phyloP scores from a whole-genome alignment of 2,113 vertebrate species.

The Cyphomyrus plagiostoma region DNA sequence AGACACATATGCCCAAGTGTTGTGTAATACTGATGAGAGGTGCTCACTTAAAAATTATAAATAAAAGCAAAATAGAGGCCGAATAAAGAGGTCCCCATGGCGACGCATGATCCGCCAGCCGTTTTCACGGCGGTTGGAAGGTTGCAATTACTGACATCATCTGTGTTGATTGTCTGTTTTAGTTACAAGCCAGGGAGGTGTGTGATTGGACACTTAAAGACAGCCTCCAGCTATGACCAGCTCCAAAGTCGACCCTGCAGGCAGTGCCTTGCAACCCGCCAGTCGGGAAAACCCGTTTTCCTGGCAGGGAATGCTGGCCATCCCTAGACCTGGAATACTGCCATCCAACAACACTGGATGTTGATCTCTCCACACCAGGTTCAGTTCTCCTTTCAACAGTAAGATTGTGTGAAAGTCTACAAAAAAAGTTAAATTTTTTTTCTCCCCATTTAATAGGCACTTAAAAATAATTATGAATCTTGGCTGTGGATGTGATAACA shows the following conservation, averaged over 20 bases:
- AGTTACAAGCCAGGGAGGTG: constrained; percentile 46
- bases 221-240: constrained; percentile 40
- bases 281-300: not conserved
- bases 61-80: constrained; percentile 30
- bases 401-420: not conserved
- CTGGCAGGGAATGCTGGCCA: not conserved
- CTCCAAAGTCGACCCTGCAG: constrained; percentile 34
- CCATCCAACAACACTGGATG: not conserved
- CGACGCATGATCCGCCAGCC: constrained; percentile 46
- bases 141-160: constrained; percentile 52
- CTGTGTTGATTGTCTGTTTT: constrained; percentile 60
- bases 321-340: not conserved
- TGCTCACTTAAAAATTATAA: constrained; percentile 42
- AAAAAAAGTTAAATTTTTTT: not conserved
- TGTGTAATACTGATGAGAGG: constrained; percentile 36
- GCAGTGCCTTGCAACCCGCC: constrained; percentile 15
- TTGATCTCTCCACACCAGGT: not conserved
- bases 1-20: not conserved
- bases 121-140: constrained; percentile 42
- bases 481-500: constrained; percentile 8
- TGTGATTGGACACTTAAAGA: constrained; percentile 49
- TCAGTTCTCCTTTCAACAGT: not conserved
- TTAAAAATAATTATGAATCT: constrained; percentile 16
- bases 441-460: not conserved
- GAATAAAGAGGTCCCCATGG: constrained; percentile 36